These are phyloP conservation scores for Potamilus streckersoni DNA, from an alignment of 1,140 invertebrate genomes.

Conservation along the genomic window DNA sequence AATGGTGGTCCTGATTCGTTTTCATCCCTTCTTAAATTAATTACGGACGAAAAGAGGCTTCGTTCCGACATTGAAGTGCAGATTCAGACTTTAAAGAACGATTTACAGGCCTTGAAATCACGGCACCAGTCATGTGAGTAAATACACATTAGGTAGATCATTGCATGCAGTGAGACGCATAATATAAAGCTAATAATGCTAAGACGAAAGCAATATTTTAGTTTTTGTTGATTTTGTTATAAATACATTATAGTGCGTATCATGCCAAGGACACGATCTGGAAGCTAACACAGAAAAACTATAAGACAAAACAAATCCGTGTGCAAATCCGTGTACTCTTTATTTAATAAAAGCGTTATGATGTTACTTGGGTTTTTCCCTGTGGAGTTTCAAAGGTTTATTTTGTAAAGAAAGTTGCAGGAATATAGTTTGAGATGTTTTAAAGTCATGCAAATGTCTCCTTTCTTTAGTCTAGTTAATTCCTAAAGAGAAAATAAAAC, in stretches of 20 bases:
- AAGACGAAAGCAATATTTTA: background rate
- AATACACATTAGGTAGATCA: background rate
- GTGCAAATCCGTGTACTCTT: no score
- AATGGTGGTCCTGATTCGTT: no score
- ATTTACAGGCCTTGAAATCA: constrained; percentile 8
- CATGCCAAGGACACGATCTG: no score
- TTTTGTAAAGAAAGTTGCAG: no score
- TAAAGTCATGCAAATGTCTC: background rate
- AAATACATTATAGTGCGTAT: background rate
- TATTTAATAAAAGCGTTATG: no score
- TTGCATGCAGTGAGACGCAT: background rate
- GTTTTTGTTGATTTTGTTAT: background rate
- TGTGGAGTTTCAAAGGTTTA: no score
- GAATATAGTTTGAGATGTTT: no score
- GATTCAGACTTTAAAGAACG: constrained; percentile 5
- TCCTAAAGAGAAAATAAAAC: background rate
- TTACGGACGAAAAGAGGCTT: constrained; percentile 17
- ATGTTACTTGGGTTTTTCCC: no score
- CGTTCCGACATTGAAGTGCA: constrained; percentile 7
- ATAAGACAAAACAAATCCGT: no score
- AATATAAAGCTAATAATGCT: background rate
- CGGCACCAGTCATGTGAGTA: constrained; percentile 14
- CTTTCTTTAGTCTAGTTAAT: no score
- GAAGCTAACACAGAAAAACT: no score
- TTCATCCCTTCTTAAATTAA: constrained; percentile 8